Evolutionary conservation across 2,888 invertebrate genomes (phyloP), one percentile per base, ranked within the genome.

Genomic region (Drosophila greeni): DNA sequence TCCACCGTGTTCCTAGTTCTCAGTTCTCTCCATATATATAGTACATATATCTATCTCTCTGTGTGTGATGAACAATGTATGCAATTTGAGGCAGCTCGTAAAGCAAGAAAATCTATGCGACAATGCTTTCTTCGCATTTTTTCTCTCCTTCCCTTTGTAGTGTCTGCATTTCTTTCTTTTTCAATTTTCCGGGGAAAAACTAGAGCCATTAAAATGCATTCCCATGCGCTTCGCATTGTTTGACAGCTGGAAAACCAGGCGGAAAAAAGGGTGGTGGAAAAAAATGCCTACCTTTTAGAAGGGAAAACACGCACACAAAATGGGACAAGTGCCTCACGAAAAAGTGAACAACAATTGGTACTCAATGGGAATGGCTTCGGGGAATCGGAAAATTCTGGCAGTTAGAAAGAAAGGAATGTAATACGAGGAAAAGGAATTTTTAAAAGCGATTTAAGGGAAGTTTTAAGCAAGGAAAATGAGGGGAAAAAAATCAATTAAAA

Each of bases 171-270:
- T 14, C 18, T 12, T 14, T 34, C 8, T 16, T 51, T 37, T 6
- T 36, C 29, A 23, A 20, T 24, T 31, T 26, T 29, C 34, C n/a
- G 40, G 36, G 54, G 55, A 56, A 61, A 69, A 68, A 75, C 54
- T 66, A 62, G 64, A 51, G 59, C 66, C 74, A 76, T 79, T 76
- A 76, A 79, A 76, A 64, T 76, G 76, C 80, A 73, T 77, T 71
- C 69, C 73, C 36, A 58, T 40, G 66, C 52, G 47, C 34, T 67
- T 34, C 49, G 53, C 64, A 70, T 72, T 79, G 74, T 78, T 75
- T 65, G 70, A 40, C 45, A 48, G 33, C 56, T 3, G 20, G 7
- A 20, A 40, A 23, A 6, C 5, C 18, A 11, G 2, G 5, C 6
- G 37, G 8, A 36, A 36, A 36, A 36, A 4, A 5, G 9, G 36